Percentiles rank a stretch among this genome's conserved stretches.
Evolutionary conservation across 2,888 invertebrate genomes (phyloP).

Genomic region (Agrilus cyanescens): DNA sequence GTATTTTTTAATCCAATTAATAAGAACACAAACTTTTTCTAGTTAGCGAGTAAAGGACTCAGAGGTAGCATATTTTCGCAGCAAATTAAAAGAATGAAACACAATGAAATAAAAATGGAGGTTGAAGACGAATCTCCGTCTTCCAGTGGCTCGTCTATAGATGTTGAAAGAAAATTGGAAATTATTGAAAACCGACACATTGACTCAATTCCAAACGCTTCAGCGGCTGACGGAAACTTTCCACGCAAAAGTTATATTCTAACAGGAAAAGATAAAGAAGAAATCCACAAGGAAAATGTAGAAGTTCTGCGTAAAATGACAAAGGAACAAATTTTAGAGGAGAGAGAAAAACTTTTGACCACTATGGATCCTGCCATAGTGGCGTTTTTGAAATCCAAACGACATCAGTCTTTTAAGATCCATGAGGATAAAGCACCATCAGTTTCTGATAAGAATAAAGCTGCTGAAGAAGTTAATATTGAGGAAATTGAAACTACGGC

Average conservation of each 20-base stretch:
- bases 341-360: conserved; percentile 54
- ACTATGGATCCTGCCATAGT: conserved; percentile 55
- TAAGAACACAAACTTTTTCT: conserved; percentile 6
- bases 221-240: conserved; percentile 12
- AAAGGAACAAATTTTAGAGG: conserved; percentile 60
- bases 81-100: conserved; percentile 33
- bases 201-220: conserved; percentile 23
- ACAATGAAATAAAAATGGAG: conserved; percentile 3
- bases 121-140: conserved; percentile 12
- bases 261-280: conserved; percentile 38
- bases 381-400: conserved; percentile 47
- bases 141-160: conserved; percentile 10
- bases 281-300: conserved; percentile 67
- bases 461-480: conserved; percentile 22
- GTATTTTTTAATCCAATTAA: neutral
- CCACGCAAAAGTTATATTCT: conserved; percentile 38
- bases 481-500: conserved; percentile 38
- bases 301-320: conserved; percentile 55
- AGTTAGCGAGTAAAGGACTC: conserved; percentile 23
- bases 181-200: conserved; percentile 14
- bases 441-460: conserved; percentile 32
- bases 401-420: conserved; percentile 24
- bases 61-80: conserved; percentile 42
- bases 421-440: conserved; percentile 21
- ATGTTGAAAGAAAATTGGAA: no score